Evolutionary conservation across 1,140 invertebrate genomes (phyloP), one percentile per base, ranked within the genome.

Genomic region (Acromyrmex heyeri): DNA sequence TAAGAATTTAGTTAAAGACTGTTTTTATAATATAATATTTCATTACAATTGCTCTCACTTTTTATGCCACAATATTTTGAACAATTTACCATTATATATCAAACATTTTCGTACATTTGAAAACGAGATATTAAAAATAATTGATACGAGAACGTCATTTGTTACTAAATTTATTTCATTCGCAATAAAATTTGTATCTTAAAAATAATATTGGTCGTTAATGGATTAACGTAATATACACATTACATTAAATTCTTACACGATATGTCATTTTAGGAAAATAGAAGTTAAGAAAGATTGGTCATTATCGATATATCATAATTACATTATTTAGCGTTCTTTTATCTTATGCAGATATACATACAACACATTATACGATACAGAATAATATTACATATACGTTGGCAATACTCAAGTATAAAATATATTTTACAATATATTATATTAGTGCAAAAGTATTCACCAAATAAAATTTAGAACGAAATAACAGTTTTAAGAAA

Each of bases 371-470:
- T 72, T 34, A n/a, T 21, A 72, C 3, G 12, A 59, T 75, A 34
- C 21, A 75, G 38, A 75, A 44, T 4, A 24, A 59, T 14, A 34
- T 75, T 59, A 75, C 4, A 38, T 16, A 30, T 53, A 38, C 1
- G 10, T 24, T 44, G 12, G 55, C 34, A 24, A 75, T 5, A 34
- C 14, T 30, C 38, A 61, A 38, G 21, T 38, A 24, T 75, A 30
- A 77, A 77, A 16, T 64, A 62, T 30, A 48, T 38, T 18, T 64
- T 77, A 61, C 34, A 77, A 62, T 48, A 21, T 77, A 77, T 77
- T 77, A 77, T 27, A 77, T 77, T 77, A 44, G 24, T 77, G 57
- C 75, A 77, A 77, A 77, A 77, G 21, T 62, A 30, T 64, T 75
- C 34, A 24, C 0, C n/a, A 2, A 24, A 44, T 27, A 61, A 62